These are phyloP conservation scores for Pseudococcus longispinus DNA, from an alignment of 2,888 invertebrate species.

Conservation along the genomic window DNA sequence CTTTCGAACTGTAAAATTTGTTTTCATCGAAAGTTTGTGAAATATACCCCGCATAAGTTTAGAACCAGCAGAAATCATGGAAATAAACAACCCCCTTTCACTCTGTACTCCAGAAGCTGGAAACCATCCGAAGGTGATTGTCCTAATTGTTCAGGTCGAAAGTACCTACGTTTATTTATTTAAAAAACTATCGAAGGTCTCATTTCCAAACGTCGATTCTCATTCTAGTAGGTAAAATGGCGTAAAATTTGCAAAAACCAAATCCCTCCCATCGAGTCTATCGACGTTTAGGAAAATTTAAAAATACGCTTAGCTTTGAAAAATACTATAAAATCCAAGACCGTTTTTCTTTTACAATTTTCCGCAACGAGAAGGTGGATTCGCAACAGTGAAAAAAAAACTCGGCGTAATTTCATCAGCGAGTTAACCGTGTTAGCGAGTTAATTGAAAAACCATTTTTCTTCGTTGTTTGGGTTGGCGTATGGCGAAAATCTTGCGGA, in stretches of 20 bases:
- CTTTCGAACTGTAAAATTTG: too few species aligned
- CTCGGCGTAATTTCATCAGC: conserved; percentile 32
- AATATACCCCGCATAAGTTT: too few species aligned
- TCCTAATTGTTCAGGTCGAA: too few species aligned
- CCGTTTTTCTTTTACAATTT: conserved; percentile 1
- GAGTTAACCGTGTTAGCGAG: conserved; percentile 36
- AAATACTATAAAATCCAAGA: not conserved
- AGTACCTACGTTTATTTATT: not conserved
- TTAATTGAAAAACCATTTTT: conserved; percentile 52
- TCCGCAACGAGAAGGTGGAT: not conserved
- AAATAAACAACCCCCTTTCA: too few species aligned
- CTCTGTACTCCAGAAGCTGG: too few species aligned
- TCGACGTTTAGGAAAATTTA: not conserved
- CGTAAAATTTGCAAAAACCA: not conserved
- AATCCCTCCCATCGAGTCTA: not conserved
- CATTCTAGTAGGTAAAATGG: not conserved
- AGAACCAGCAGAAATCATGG: too few species aligned
- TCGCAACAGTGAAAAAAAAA: not conserved
- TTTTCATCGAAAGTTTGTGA: too few species aligned
- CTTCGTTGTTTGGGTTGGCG: not conserved
- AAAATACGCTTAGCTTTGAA: not conserved
- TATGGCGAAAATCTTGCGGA: not conserved
- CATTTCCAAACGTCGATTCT: not conserved
- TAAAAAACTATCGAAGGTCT: not conserved
- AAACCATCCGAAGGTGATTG: too few species aligned